Evolutionary conservation across 1,140 invertebrate species (phyloP).

Genomic region (Panagrolaimus sp.): DNA sequence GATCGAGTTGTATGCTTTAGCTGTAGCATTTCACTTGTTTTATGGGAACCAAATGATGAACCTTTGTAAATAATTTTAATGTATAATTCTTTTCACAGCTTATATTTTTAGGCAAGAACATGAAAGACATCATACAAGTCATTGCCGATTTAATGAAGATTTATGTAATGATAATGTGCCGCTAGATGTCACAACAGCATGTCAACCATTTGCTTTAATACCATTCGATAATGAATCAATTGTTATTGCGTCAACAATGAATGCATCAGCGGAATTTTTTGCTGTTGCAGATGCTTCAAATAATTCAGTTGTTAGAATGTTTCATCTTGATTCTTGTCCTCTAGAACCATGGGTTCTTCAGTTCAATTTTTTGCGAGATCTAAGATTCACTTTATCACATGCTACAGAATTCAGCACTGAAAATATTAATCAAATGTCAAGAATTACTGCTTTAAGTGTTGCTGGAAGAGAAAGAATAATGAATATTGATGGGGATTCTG

Average conservation of each 20-base stretch:
- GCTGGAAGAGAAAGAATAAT: background rate
- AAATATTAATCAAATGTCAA: background rate
- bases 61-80: no score
- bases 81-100: no score
- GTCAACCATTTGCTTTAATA: background rate
- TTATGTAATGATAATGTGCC: slow-evolving; percentile 8
- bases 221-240: background rate
- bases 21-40: slow-evolving; percentile 81
- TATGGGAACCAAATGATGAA: slow-evolving; percentile 90
- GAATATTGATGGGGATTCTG: background rate
- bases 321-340: slow-evolving; percentile 1
- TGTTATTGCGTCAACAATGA: background rate
- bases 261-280: background rate
- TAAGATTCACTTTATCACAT: background rate
- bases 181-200: background rate
- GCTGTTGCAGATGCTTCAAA: background rate
- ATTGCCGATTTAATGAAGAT: slow-evolving; percentile 6
- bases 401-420: background rate
- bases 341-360: background rate
- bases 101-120: no score
- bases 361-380: background rate
- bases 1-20: slow-evolving; percentile 90
- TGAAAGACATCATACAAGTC: slow-evolving; percentile 1
- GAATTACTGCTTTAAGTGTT: background rate
- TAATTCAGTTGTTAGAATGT: background rate